Evolutionary conservation across 2,113 vertebrate species (phyloP), one percentile per base, ranked within the genome.

Genomic region (Cryptotis parvus): DNA sequence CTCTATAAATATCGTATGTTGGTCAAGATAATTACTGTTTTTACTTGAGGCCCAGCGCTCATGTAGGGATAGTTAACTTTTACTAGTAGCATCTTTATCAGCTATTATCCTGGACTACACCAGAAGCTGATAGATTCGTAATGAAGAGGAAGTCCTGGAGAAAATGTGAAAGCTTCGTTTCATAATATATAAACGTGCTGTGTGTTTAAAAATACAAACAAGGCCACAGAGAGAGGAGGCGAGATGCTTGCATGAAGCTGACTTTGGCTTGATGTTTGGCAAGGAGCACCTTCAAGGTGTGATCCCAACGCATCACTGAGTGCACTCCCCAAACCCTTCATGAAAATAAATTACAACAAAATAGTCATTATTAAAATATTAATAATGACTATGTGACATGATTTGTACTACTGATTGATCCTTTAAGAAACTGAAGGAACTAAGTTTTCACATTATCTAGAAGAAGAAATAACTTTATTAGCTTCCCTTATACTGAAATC

Each of bases 401-500:
- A 72, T 90, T 29, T n/a, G 20, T 8, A n/a, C 49, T 78, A 52
- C 49, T 70, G 26, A 33, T 87, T 70, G 37, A 58, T 22, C 75
- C 66, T 69, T 81, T 35, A 68, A 77, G 68, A 55, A 31, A 35
- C 39, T 89, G 77, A 77, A 77, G 33, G 26, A 78, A 15, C 41
- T 66, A 82, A 49, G 26, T 49, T 45, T 73, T 49, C 24, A 37
- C 8, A 39, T 83, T 73, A 84, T 55, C 37, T 61, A 90, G n/a
- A 52, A 1, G 29, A 84, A 87, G 41, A 85, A 84, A 29, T 26
- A 89, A 92, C 26, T 49, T 52, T 91, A 15, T 69, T 29, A 52
- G 11, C 15, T 79, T 9, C 31, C 43, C 52, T 72, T 82, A 29
- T 52, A 20, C 61, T 76, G 27, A 12, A 26, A 4, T 3, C 11